Percentiles rank a stretch among this genome's conserved stretches.
Conservation (phyloP, 2,113 vertebrate species). For the Strigops habroptila region DNA sequence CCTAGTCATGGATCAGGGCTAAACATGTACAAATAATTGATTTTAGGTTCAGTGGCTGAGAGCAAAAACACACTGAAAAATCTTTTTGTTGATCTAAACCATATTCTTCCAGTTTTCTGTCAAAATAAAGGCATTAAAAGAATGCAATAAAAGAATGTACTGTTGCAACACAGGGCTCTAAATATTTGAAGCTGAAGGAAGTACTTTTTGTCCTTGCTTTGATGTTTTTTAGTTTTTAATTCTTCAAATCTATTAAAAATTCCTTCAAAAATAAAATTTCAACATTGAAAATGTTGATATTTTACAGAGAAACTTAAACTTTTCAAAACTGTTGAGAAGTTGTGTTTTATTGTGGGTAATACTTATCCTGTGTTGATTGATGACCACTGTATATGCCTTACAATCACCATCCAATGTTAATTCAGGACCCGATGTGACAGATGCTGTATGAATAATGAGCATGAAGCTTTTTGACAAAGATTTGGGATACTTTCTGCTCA, state of each 20-base stretch:
- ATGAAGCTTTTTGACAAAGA: background rate
- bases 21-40: conserved; percentile 37
- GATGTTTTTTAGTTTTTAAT: background rate
- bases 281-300: background rate
- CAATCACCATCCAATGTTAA: background rate
- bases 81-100: background rate
- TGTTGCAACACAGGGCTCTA: background rate
- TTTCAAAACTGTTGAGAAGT: background rate
- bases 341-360: background rate
- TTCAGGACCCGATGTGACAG: background rate
- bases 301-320: background rate
- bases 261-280: background rate
- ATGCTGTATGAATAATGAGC: background rate
- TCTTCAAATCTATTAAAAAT: background rate
- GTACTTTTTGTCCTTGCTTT: background rate
- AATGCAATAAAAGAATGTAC: background rate
- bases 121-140: background rate
- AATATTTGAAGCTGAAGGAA: background rate
- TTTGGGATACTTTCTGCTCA: background rate
- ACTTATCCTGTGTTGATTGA: background rate
- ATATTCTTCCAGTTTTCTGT: background rate
- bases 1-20: conserved; percentile 6
- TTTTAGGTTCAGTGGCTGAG: conserved; percentile 21
- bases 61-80: background rate
- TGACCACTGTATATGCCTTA: background rate